Evolutionary conservation across 2,888 invertebrate species (phyloP).

Genomic region (Drosophila siamana): DNA sequence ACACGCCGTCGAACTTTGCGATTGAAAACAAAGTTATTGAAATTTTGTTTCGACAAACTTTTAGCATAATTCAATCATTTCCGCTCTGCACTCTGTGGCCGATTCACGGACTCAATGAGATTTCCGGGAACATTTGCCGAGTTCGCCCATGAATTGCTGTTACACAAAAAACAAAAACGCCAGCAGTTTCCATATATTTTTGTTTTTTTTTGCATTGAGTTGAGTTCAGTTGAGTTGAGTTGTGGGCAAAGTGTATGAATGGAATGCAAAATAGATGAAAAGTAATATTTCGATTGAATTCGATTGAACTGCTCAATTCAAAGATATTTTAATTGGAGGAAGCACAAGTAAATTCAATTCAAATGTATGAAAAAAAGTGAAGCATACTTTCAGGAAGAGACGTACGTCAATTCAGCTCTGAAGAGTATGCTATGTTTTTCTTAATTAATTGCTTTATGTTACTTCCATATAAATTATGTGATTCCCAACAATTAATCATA

Average conservation of each 20-base stretch:
- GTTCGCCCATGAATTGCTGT: constrained; percentile 19
- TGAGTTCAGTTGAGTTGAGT: not conserved
- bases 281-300: constrained; percentile 4
- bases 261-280: constrained; percentile 8
- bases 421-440: constrained; percentile 11
- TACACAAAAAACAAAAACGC: not conserved
- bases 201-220: not conserved
- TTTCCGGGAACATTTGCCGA: constrained; percentile 43
- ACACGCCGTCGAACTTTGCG: constrained; percentile 36
- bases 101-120: constrained; percentile 32
- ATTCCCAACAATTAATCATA: not conserved
- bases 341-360: not conserved
- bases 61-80: constrained; percentile 63
- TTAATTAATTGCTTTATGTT: not conserved
- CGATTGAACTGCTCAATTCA: constrained; percentile 1
- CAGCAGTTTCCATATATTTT: not conserved
- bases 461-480: not conserved
- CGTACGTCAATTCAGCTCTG: not conserved
- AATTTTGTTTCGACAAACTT: constrained; percentile 58
- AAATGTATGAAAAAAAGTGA: not conserved
- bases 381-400: not conserved
- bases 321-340: constrained; percentile 11
- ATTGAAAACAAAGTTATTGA: constrained; percentile 63
- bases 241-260: not conserved
- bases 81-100: constrained; percentile 40